Conservation (phyloP, 2,797 vertebrate species). For the Epinephelus coioides region DNA sequence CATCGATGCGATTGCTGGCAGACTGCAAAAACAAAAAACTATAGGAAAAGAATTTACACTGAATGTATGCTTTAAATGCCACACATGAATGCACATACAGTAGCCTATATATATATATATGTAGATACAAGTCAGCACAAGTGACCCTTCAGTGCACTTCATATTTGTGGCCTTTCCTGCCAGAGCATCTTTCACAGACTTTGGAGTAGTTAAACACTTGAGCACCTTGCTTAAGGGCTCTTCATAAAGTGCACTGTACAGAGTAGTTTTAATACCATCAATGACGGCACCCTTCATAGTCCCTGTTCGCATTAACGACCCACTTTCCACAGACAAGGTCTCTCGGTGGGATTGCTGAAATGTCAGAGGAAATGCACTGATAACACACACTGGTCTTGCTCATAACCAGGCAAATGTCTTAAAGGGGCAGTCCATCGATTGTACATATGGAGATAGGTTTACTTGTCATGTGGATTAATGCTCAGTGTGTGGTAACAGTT, state of each 20-base stretch:
- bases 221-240: neutral
- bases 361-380: neutral
- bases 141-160: neutral
- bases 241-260: neutral
- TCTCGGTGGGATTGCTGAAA: neutral
- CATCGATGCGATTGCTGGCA: neutral
- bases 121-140: too few relatives aligned
- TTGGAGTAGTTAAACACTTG: neutral
- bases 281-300: neutral
- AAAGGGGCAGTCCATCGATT: neutral
- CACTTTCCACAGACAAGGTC: neutral
- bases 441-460: neutral
- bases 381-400: neutral
- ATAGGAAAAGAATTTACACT: neutral
- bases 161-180: neutral
- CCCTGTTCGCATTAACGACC: neutral
- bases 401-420: neutral
- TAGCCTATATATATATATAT: too few relatives aligned
- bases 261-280: neutral
- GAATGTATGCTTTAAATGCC: neutral
- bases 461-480: too few relatives aligned
- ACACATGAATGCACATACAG: neutral
- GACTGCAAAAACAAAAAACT: slow-evolving; percentile 6
- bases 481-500: neutral
- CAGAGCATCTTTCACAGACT: neutral